Evolutionary conservation across 2,888 invertebrate genomes (phyloP), one percentile per base, ranked within the genome.

Genomic region (Troides aeacus): DNA sequence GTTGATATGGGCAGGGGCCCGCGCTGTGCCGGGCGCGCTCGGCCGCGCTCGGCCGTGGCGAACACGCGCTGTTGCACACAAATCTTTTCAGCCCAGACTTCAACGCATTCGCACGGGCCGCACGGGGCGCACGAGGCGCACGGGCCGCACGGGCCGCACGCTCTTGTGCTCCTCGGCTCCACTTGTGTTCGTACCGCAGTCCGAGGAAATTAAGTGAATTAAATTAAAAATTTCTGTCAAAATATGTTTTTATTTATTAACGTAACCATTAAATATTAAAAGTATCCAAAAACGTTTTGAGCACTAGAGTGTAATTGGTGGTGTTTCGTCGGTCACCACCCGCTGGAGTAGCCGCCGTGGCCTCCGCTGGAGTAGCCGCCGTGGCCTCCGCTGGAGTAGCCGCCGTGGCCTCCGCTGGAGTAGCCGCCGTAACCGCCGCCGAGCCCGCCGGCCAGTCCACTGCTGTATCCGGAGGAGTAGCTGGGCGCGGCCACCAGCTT

Each of bases 401-500:
- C 66, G 21, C 66, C 63, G 68, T 65, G 68, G 15, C 68, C 71
- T 0, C 50, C 21, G n/a, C 24, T 23, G 66, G 21, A 62, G 17
- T 61, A 53, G 21, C 67, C 46, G 64, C 67, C 36, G 67, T 62
- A 62, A 3, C 42, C 62, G 5, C 56, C 56, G 39, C 30, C 15
- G 53, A 59, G 66, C 7, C 62, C 56, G 15, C 56, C 56, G 39
- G 17, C 15, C 36, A 59, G 66, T 5, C 62, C 56, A 12, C 68
- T 74, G 68, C 74, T 71, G 65, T 71, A 72, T 68, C 71, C 72
- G 62, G 73, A 75, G 71, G 71, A 75, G 75, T 74, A 77, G 75
- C 76, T 74, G 77, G 78, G 77, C 7, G 82, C 85, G 64, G 83
- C 78, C 72, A 89, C 81, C 71, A 79, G 76, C 74, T 75, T 73